A percentile compares a stretch with the other conserved stretches of the same genome.
Conservation (phyloP, 2,888 invertebrate genomes). For the Temnothorax unifasciatus region DNA sequence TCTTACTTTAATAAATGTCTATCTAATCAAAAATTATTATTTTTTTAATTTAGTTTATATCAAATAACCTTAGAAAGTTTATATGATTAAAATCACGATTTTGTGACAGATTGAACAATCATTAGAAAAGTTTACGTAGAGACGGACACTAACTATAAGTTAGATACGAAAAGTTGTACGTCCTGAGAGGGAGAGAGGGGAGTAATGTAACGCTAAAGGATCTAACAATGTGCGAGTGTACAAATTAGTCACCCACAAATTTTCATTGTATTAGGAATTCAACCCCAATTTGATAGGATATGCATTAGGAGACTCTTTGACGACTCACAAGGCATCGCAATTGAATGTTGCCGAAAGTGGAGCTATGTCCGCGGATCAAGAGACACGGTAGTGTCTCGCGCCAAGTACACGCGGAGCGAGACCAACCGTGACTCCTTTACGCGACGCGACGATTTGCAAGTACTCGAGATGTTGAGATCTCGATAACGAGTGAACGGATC, state of each 20-base stretch:
- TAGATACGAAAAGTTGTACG: background rate
- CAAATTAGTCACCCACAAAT: background rate
- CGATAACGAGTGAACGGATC: too few relatives aligned
- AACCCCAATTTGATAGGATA: constrained; percentile 90
- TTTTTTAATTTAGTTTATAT: background rate
- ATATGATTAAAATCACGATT: background rate
- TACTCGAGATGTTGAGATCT: too few relatives aligned
- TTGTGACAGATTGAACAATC: background rate
- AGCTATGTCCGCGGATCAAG: constrained; percentile 88
- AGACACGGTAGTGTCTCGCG: too few relatives aligned
- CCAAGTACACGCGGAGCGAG: too few relatives aligned
- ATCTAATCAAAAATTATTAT: background rate
- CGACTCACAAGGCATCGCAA: constrained; percentile 86
- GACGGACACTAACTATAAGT: background rate
- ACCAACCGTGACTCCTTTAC: too few relatives aligned
- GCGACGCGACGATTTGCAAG: too few relatives aligned
- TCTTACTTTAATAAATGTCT: background rate
- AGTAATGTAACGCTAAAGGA: background rate
- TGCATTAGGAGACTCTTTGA: constrained; percentile 87
- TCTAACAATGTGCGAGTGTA: background rate
- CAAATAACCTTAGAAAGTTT: background rate
- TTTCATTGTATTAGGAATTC: constrained; percentile 86
- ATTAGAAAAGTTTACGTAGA: background rate
- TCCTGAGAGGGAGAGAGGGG: background rate
- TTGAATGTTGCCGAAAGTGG: constrained; percentile 89